phyloP scores from a whole-genome alignment of 2,113 vertebrate species.

The Strix aluco region DNA sequence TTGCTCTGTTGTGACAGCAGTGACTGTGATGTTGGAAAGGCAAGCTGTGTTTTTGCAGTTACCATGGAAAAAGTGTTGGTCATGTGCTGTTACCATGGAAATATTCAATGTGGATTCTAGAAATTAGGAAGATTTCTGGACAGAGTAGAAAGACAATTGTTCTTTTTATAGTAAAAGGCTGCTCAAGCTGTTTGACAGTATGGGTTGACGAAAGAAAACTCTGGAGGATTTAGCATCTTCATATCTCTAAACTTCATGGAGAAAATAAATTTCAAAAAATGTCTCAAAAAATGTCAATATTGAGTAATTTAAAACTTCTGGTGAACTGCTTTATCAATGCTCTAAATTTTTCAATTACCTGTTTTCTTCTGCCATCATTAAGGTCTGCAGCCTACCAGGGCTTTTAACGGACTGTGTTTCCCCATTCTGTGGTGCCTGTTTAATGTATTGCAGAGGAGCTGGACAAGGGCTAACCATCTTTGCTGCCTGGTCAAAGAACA shows the following conservation, averaged over 20 bases:
- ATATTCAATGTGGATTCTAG: conserved; percentile 13
- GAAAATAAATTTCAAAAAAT: background rate
- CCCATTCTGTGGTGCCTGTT: background rate
- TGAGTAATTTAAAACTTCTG: background rate
- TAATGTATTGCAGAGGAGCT: background rate
- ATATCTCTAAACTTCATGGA: background rate
- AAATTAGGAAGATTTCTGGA: conserved; percentile 61
- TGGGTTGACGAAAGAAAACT: background rate
- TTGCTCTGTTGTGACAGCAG: conserved; percentile 55
- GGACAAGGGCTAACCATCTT: too few species aligned
- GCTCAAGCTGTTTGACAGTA: background rate
- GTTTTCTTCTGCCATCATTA: background rate
- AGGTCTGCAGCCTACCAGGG: background rate
- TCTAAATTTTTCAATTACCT: background rate
- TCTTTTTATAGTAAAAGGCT: conserved; percentile 13
- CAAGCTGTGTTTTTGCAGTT: conserved; percentile 15
- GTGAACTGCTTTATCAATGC: background rate
- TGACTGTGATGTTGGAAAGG: background rate
- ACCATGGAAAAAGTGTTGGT: conserved; percentile 43
- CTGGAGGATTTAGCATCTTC: background rate
- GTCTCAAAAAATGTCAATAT: background rate
- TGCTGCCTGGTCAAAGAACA: background rate
- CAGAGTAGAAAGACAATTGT: conserved; percentile 16
- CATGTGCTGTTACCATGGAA: conserved; percentile 52
- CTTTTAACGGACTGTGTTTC: background rate